These are phyloP conservation scores for honey bee (Apis mellifera) DNA, from an alignment of 1,140 invertebrate species.

Conservation along the genomic window Amel_HAv3.1 CM009943.2:3654501-3655000, in stretches of 20 bases:
- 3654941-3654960: conserved; percentile 23
- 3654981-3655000: not conserved
- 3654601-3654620: too few relatives aligned
- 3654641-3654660: too few relatives aligned
- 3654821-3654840: conserved; percentile 59
- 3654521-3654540: conserved; percentile 10
- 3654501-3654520: not conserved
- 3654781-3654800: conserved; percentile 31
- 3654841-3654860: conserved; percentile 64
- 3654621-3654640: too few relatives aligned
- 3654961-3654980: not conserved
- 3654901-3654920: conserved; percentile 36
- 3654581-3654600: too few relatives aligned
- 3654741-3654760: not conserved
- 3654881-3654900: conserved; percentile 44
- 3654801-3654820: conserved; percentile 63
- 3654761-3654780: not conserved
- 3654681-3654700: too few relatives aligned
- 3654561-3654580: too few relatives aligned
- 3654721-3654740: too few relatives aligned
- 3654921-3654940: conserved; percentile 10
- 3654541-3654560: conserved; percentile 15
- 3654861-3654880: conserved; percentile 63
- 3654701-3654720: too few relatives aligned
- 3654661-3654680: too few relatives aligned